Base-by-base conservation (phyloP, 2,113 vertebrate genomes). In the Daboia siamensis region DNA sequence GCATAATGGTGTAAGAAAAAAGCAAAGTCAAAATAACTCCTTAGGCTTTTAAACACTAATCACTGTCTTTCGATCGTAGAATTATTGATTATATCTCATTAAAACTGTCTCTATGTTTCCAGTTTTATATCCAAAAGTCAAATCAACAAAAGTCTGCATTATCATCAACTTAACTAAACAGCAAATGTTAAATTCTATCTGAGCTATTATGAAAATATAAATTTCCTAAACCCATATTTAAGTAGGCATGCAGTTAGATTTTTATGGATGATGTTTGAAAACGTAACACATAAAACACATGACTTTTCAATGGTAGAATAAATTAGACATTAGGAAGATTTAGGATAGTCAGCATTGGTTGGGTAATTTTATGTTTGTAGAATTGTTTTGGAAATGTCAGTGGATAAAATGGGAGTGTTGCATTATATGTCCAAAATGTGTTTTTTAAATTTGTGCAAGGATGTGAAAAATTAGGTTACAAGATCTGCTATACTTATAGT, bases 51-150 rank as follows among this genome's bases (percentile, higher is more conserved):
- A 94, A 92, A 88, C 93, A 17, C 55, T 95, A 94, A 84, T 85
- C 69, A 94, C 57, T 94, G 33, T 69, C 95, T 97, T 96, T 94
- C 95, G 46, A 92, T 94, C 87, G 87, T 91, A 93, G 92, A 94
- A 91, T 94, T 93, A 94, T 93, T 95, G 94, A 85, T 96, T 94
- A 59, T 95, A 94, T 95, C 46, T 89, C 94, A 94, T 96, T 96
- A 92, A 89, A 93, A 44, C 89, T 91, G 24, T 91, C 90, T 96
- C 86, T 94, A 91, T 94, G 92, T 95, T 95, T 95, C 86, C 94
- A 88, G 90, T 7, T 21, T 94, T 93, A 64, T 94, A 95, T 90
- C 80, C 93, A 94, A 93, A 17, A 89, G 39, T 91, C 33, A 87
- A 48, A 91, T 5, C 91, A 88, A 17, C 20, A 86, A 39, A 92